Percentiles rank a stretch among this genome's conserved stretches.
These are phyloP conservation scores for Hylyphantes graminicola DNA, from an alignment of 1,140 invertebrate genomes.

Conservation along the genomic window DNA sequence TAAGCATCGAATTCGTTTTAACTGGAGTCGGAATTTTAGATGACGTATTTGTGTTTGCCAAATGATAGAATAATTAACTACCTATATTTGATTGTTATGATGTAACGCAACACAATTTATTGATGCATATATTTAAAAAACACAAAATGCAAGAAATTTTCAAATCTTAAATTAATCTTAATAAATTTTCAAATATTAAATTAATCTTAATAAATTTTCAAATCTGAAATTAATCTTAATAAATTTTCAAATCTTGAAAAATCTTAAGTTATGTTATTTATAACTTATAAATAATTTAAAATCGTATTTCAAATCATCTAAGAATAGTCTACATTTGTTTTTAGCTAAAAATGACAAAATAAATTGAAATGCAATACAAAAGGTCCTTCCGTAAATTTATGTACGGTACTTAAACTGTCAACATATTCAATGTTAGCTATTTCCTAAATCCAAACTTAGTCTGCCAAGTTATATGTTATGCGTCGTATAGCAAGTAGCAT, in stretches of 20 bases:
- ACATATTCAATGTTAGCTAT: slow-evolving; percentile 34
- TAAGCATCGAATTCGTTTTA: no score
- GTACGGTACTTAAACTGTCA: slow-evolving; percentile 23
- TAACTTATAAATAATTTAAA: not conserved
- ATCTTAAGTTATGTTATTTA: not conserved
- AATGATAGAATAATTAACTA: no score
- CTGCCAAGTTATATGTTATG: not conserved
- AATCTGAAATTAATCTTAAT: not conserved
- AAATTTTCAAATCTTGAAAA: not conserved
- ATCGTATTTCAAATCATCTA: not conserved
- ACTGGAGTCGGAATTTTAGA: no score
- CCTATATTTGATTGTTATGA: no score
- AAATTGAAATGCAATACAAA: slow-evolving; percentile 48
- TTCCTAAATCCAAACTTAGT: slow-evolving; percentile 31
- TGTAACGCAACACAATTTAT: no score
- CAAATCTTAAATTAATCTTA: not conserved
- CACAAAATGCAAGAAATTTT: not conserved
- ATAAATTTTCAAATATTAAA: not conserved
- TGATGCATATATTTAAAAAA: no score
- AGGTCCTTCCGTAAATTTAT: slow-evolving; percentile 14
- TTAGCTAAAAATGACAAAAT: slow-evolving; percentile 8
- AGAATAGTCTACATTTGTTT: not conserved
- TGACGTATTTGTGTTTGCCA: no score
- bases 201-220: not conserved
- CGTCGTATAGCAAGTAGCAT: not conserved